Evolutionary conservation across 2,797 vertebrate genomes (phyloP).

Genomic region (Crenuchus spilurus): DNA sequence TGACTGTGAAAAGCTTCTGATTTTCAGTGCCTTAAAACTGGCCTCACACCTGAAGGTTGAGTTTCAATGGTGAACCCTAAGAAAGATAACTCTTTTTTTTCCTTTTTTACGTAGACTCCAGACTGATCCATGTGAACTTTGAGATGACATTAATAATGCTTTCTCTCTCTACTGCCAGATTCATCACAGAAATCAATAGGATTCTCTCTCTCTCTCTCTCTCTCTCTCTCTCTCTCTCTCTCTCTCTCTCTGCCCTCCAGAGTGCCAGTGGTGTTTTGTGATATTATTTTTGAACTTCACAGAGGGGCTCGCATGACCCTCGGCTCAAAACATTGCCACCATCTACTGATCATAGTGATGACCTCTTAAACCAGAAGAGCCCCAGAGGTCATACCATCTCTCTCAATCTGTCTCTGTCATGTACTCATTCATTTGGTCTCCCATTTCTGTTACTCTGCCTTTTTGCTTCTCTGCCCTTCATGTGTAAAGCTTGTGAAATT

Average conservation of each 20-base stretch:
- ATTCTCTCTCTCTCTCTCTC: slow-evolving; percentile 16
- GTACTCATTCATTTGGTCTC: not conserved
- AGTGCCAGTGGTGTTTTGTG: not conserved
- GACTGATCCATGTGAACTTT: slow-evolving; percentile 57
- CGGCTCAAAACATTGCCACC: not conserved
- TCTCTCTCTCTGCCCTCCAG: not conserved
- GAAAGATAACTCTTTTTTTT: slow-evolving; percentile 45
- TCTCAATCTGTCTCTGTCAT: not conserved
- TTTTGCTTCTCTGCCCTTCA: not conserved
- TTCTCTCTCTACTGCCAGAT: slow-evolving; percentile 37
- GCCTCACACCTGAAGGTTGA: slow-evolving; percentile 12
- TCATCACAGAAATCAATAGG: slow-evolving; percentile 54
- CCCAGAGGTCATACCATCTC: not conserved
- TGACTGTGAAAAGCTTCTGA: not conserved
- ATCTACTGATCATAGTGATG: slow-evolving; percentile 24
- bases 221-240: slow-evolving; percentile 8
- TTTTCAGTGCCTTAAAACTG: slow-evolving; percentile 22
- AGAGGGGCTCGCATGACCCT: not conserved
- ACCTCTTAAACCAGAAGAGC: not conserved
- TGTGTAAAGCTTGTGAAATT: not conserved
- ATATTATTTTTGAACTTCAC: slow-evolving; percentile 3
- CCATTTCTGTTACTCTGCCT: not conserved
- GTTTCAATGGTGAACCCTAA: slow-evolving; percentile 11
- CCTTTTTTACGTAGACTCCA: slow-evolving; percentile 46
- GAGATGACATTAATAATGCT: slow-evolving; percentile 55